Percentiles rank a stretch among this genome's conserved stretches.
Evolutionary conservation across 2,797 vertebrate species (phyloP).

Genomic region (Cynodonichthys magdalenae): DNA sequence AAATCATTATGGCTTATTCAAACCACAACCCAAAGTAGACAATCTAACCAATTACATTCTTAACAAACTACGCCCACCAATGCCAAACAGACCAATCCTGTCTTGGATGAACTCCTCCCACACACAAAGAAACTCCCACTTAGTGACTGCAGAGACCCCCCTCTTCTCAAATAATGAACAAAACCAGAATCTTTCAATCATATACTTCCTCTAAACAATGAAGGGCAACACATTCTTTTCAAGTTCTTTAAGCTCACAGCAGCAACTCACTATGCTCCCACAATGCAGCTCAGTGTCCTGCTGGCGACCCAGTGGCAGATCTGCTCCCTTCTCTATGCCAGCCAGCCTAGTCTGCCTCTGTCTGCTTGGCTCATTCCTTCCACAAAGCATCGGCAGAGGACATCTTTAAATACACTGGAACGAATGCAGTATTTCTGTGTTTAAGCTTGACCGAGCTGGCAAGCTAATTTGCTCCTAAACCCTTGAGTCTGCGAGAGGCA

Average conservation of each 20-base stretch:
- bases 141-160: no score
- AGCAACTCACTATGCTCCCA: conserved; percentile 50
- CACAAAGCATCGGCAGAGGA: conserved; percentile 69
- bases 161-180: no score
- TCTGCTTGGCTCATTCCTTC: conserved; percentile 52
- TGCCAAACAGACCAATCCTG: no score
- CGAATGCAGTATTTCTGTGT: conserved; percentile 77
- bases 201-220: conserved; percentile 55
- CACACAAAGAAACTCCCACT: no score
- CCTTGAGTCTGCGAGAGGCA: conserved; percentile 76
- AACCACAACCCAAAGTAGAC: no score
- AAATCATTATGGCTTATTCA: no score
- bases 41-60: no score
- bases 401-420: conserved; percentile 81
- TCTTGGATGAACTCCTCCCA: no score
- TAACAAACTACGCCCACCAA: no score
- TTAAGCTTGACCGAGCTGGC: conserved; percentile 83
- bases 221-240: conserved; percentile 55
- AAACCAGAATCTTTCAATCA: neutral
- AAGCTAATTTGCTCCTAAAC: conserved; percentile 83
- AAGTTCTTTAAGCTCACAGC: conserved; percentile 34
- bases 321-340: conserved; percentile 31
- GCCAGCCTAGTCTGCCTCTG: conserved; percentile 32
- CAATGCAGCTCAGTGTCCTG: conserved; percentile 50
- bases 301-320: conserved; percentile 40